These are phyloP conservation scores for Mustela lutreola DNA, from an alignment of 2,113 vertebrate species.

Conservation along the genomic window DNA sequence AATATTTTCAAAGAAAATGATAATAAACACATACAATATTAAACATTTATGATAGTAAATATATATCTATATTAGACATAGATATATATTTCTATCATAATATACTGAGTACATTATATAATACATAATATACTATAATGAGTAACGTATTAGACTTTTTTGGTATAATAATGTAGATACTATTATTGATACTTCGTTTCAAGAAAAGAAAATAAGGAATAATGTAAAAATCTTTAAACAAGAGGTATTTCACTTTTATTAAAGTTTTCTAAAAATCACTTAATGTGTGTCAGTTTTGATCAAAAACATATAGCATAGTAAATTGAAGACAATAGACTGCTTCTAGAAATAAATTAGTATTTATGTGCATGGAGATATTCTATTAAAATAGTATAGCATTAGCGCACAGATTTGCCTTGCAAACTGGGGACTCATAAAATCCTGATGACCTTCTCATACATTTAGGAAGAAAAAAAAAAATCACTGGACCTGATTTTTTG, in stretches of 20 bases:
- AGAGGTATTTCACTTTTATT: not conserved
- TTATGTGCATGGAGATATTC: not conserved
- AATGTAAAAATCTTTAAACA: not conserved
- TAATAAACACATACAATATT: not conserved
- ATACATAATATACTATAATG: too few species aligned
- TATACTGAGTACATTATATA: too few species aligned
- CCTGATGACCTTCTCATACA: not conserved
- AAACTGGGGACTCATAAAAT: not conserved
- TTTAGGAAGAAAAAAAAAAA: not conserved
- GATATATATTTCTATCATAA: not conserved
- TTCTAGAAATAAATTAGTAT: not conserved
- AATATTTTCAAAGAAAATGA: not conserved
- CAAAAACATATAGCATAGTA: not conserved
- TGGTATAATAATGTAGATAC: not conserved
- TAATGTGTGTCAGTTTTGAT: not conserved
- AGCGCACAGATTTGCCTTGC: not conserved
- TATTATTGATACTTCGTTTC: not conserved
- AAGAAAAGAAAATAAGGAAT: not conserved
- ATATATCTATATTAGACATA: not conserved
- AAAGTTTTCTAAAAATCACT: not conserved
- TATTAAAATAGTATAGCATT: not conserved
- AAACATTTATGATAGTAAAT: not conserved
- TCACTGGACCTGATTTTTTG: not conserved
- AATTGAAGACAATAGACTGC: not conserved
- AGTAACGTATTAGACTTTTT: not conserved